Conservation (phyloP, 2,888 invertebrate genomes). For the Galeruca laticollis region DNA sequence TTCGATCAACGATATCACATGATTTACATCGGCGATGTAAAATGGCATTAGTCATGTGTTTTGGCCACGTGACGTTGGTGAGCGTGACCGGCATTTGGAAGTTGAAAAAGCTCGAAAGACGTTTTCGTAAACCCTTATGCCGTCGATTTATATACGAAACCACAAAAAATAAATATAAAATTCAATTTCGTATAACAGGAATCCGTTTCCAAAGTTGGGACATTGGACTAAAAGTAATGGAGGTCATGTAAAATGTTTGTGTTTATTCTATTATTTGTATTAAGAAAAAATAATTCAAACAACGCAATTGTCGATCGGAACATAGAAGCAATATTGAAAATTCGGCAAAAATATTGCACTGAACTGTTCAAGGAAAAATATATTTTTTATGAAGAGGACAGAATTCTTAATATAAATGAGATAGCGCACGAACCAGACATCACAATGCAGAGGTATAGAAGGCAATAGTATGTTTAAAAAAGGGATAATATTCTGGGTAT, state of each 20-base stretch:
- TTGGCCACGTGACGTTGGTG: conserved; percentile 34
- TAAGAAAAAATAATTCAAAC: not conserved
- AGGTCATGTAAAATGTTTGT: not conserved
- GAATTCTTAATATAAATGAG: too few species aligned
- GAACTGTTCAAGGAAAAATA: too few species aligned
- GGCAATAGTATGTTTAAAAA: too few species aligned
- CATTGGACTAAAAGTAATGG: not conserved
- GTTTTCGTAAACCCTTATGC: conserved; percentile 27
- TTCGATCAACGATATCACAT: conserved; percentile 32
- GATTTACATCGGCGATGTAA: conserved; percentile 37
- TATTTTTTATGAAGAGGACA: too few species aligned
- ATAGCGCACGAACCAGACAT: too few species aligned
- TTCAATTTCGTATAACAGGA: not conserved
- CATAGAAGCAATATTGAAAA: too few species aligned
- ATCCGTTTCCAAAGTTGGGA: not conserved
- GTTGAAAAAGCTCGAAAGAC: conserved; percentile 27
- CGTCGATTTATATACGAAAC: conserved; percentile 27
- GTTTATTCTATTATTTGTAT: not conserved
- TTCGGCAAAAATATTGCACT: too few species aligned
- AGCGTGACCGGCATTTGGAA: conserved; percentile 37
- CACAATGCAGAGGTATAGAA: too few species aligned
- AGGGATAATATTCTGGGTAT: too few species aligned
- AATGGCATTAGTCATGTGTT: conserved; percentile 38
- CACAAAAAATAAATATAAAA: conserved; percentile 16
- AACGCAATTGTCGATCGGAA: too few species aligned